Conservation (phyloP, 2,888 invertebrate species). For the Leptothorax acervorum region DNA sequence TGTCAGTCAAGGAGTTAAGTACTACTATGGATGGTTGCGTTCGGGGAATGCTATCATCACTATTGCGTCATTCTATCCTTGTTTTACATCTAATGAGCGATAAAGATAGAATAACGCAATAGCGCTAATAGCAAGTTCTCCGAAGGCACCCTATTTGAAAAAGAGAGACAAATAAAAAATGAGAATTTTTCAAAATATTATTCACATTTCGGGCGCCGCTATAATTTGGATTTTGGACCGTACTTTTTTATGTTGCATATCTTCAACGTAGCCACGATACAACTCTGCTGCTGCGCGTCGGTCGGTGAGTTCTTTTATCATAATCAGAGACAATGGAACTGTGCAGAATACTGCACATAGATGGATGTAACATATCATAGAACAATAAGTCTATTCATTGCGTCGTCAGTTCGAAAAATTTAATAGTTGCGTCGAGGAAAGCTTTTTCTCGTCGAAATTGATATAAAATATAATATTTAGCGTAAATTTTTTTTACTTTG, state of each 20-base stretch:
- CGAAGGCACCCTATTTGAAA: too few species aligned
- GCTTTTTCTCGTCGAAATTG: not conserved
- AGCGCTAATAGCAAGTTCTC: too few species aligned
- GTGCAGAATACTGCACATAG: not conserved
- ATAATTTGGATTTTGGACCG: not conserved
- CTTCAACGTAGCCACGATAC: not conserved
- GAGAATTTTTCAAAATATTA: not conserved
- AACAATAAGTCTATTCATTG: not conserved
- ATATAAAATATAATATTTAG: not conserved
- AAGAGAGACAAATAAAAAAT: not conserved
- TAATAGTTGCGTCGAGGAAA: not conserved
- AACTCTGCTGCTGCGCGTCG: not conserved
- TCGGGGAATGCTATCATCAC: too few species aligned
- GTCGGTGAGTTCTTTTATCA: conserved; percentile 13
- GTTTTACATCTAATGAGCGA: too few species aligned
- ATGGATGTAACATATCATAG: not conserved
- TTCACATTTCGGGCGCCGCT: not conserved
- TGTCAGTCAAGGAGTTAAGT: too few species aligned
- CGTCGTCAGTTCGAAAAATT: not conserved
- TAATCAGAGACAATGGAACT: not conserved
- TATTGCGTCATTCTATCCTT: too few species aligned
- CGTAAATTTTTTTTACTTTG: not conserved
- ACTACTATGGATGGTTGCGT: too few species aligned
- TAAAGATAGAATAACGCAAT: too few species aligned
- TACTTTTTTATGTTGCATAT: not conserved